These are phyloP conservation scores for Druceiella hillmani DNA, from an alignment of 2,888 invertebrate species.

Conservation along the genomic window DNA sequence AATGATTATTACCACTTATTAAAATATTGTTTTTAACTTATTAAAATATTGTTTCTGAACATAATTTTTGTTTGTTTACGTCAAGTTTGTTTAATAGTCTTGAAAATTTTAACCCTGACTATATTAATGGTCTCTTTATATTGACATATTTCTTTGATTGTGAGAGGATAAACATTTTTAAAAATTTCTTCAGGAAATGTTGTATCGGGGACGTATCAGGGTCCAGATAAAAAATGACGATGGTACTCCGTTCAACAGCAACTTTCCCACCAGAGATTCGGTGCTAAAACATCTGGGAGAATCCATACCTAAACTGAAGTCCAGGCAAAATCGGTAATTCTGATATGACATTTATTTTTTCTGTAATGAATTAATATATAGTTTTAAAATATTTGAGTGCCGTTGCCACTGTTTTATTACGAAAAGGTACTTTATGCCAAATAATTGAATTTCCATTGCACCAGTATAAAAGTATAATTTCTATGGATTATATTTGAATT, in stretches of 20 bases:
- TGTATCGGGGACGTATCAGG: slow-evolving; percentile 81
- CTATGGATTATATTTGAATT: too few species aligned
- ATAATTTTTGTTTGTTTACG: too few species aligned
- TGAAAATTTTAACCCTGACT: too few species aligned
- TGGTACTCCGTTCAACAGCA: slow-evolving; percentile 65
- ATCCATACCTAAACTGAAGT: slow-evolving; percentile 88
- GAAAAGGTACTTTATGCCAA: slow-evolving; percentile 17
- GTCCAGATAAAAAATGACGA: slow-evolving; percentile 91
- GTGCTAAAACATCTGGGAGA: slow-evolving; percentile 72
- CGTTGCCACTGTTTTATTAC: slow-evolving; percentile 25
- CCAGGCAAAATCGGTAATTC: slow-evolving; percentile 56
- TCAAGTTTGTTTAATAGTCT: too few species aligned
- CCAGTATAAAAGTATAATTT: background rate
- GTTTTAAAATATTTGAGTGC: slow-evolving; percentile 20
- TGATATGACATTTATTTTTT: slow-evolving; percentile 28
- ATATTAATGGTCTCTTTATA: too few species aligned
- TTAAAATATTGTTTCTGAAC: too few species aligned
- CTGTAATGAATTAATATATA: background rate
- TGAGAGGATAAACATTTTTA: too few species aligned
- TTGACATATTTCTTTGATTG: too few species aligned
- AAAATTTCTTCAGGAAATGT: slow-evolving; percentile 68
- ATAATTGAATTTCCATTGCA: background rate
- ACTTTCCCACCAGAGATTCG: slow-evolving; percentile 70
- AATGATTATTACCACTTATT: too few species aligned
- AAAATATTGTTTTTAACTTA: too few species aligned